Base-by-base conservation (phyloP, 2,113 vertebrate genomes). In the Brevimyrus niger region DNA sequence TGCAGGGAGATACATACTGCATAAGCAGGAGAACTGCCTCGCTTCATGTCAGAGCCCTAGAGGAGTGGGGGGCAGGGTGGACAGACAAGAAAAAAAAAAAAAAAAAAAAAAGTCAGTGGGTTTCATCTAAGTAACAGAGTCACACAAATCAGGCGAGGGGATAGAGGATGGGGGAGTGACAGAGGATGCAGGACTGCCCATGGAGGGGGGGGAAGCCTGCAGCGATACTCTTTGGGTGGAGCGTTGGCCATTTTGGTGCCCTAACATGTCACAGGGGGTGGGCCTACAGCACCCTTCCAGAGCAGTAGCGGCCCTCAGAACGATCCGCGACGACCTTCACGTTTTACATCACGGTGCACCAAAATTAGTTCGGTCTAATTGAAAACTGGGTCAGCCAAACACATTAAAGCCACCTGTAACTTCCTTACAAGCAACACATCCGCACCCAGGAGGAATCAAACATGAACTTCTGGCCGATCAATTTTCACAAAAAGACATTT, bases 21-120 rank as follows among this genome's bases (percentile, higher is more conserved):
- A 95, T 95, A 96, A 92, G 95, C 95, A 91, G 95, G 95, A 90
- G 95, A 96, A 91, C 95, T 95, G 91, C 95, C 95, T 94, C 94
- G 93, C 94, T 96, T 96, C 42, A 87, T 31, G 31, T 87, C 87
- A 23, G 87, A 65, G 87, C 87, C 19, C 55, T 15, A 35, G 35
- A 76, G 31, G 69, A 76, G 69, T 38, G 11, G 31, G 51, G 58
- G 17, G 61, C 44, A 69, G 17, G 50, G 50, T 1, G 27, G 27
- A 51, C 11, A 13, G 3, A 42, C 1, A 42, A 42, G 1, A n/a
- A n/a, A n/a, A 46, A 46, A 8, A 85, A 50, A 86, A 46, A 50
- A 13, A 86, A 51, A 53, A 51, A 46, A 86, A 50, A 4, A 23
- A 51, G 35, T 10, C 27, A 58, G 31, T 31, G 85, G 31, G 42